A percentile compares a stretch with the other conserved stretches of the same genome.
Conservation (phyloP, 2,888 invertebrate species). For the Leptogaster cylindrica region DNA sequence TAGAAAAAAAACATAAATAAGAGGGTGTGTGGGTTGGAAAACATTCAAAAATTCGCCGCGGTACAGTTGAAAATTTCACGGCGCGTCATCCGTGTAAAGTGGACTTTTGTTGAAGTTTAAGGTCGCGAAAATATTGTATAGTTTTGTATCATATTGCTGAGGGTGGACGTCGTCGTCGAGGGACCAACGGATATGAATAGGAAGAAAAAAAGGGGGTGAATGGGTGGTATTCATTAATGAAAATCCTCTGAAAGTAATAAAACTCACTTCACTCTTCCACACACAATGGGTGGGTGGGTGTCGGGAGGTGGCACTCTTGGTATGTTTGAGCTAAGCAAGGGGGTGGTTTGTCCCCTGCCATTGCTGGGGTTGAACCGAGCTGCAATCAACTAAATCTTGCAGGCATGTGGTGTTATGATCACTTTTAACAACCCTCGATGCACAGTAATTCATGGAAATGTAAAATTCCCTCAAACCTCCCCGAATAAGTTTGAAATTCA, state of each 20-base stretch:
- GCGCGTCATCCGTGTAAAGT: neutral
- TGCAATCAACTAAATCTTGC: conserved; percentile 47
- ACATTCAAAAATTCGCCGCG: conserved; percentile 24
- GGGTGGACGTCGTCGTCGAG: neutral
- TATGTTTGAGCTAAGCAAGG: too few relatives aligned
- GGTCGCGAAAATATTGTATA: too few relatives aligned
- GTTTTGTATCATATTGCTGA: too few relatives aligned
- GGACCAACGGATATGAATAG: neutral
- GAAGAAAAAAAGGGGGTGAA: neutral
- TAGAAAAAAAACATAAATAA: too few relatives aligned
- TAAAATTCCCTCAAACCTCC: conserved; percentile 47
- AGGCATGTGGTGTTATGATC: conserved; percentile 43
- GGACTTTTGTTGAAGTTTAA: neutral
- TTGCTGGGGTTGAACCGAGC: conserved; percentile 14
- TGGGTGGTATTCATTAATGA: conserved; percentile 37
- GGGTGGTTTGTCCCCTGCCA: conserved; percentile 19
- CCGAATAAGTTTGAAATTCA: too few relatives aligned
- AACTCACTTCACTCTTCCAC: conserved; percentile 27
- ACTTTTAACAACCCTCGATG: conserved; percentile 34
- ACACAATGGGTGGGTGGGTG: conserved; percentile 3
- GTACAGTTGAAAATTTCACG: conserved; percentile 20
- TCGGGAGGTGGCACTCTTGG: conserved; percentile 16
- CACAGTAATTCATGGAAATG: conserved; percentile 47
- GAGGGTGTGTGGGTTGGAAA: conserved; percentile 11
- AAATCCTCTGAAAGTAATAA: conserved; percentile 42